Evolutionary conservation across 2,888 invertebrate genomes (phyloP).

Genomic region (Drosophila lacicola): DNA sequence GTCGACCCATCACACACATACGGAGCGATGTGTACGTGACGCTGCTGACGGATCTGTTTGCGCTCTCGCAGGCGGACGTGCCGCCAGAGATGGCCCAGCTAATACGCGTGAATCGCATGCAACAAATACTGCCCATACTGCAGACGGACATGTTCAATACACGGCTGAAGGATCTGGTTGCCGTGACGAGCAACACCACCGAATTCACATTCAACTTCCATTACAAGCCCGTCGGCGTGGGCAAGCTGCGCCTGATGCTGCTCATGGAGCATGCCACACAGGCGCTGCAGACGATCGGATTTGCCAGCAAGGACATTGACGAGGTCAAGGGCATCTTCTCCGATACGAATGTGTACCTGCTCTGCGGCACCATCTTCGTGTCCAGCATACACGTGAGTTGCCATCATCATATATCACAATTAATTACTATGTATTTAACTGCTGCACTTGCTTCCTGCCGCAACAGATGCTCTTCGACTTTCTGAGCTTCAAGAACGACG

Average conservation of each 20-base stretch:
- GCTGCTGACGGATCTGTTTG: slow-evolving; percentile 91
- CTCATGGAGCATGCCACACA: slow-evolving; percentile 91
- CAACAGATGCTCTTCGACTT: slow-evolving; percentile 96
- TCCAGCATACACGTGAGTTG: slow-evolving; percentile 95
- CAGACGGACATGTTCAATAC: slow-evolving; percentile 93
- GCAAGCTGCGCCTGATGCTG: slow-evolving; percentile 91
- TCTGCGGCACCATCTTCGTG: slow-evolving; percentile 95
- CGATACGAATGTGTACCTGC: slow-evolving; percentile 96
- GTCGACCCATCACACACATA: slow-evolving; percentile 90
- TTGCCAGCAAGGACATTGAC: slow-evolving; percentile 97
- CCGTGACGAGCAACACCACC: slow-evolving; percentile 87
- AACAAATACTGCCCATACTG: slow-evolving; percentile 92
- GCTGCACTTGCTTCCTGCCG: background rate
- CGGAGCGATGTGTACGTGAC: slow-evolving; percentile 90
- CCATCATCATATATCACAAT: background rate
- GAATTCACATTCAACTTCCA: slow-evolving; percentile 89
- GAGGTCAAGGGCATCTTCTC: slow-evolving; percentile 98
- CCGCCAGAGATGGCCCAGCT: slow-evolving; percentile 89
- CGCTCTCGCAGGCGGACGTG: slow-evolving; percentile 88
- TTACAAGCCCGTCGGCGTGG: slow-evolving; percentile 92
- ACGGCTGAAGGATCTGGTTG: slow-evolving; percentile 90
- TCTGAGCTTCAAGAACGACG: slow-evolving; percentile 98
- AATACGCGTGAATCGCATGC: slow-evolving; percentile 87
- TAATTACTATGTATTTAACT: background rate
- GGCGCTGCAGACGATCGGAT: slow-evolving; percentile 88